Percentiles rank a stretch among this genome's conserved stretches.
Evolutionary conservation across 2,888 invertebrate species (phyloP).

Genomic region (Scrobipalpa atriplicella): DNA sequence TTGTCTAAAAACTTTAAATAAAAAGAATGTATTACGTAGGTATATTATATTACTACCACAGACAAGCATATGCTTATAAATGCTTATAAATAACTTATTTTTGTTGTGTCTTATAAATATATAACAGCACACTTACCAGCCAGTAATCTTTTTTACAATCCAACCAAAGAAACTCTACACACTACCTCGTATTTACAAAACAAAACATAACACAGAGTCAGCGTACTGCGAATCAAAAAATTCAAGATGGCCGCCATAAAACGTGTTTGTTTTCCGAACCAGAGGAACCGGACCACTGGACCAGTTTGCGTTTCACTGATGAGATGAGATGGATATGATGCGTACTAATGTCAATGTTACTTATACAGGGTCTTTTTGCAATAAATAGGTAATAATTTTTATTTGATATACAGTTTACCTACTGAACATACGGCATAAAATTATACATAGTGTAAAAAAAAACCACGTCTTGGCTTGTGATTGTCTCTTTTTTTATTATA

Average conservation of each 20-base stretch:
- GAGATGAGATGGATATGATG: neutral
- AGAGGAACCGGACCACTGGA: conserved; percentile 1
- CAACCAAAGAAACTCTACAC: neutral
- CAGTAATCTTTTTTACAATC: neutral
- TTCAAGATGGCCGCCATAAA: neutral
- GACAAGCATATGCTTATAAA: too few species aligned
- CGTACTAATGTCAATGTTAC: neutral
- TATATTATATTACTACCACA: too few species aligned
- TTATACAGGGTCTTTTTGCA: neutral
- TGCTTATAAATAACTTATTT: too few species aligned
- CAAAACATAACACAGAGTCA: neutral
- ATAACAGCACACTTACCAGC: neutral
- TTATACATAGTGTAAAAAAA: too few species aligned
- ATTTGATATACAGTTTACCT: too few species aligned
- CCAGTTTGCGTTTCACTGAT: neutral
- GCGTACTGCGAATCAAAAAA: neutral
- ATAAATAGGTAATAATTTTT: neutral
- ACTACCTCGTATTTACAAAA: neutral
- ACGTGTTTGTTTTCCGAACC: neutral
- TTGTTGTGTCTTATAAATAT: neutral
- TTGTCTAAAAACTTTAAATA: too few species aligned
- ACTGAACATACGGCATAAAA: too few species aligned
- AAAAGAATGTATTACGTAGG: too few species aligned
- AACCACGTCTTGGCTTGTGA: too few species aligned
- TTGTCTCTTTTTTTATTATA: too few species aligned